Conservation (phyloP, 2,888 invertebrate genomes). For the Pheosia tremula region DNA sequence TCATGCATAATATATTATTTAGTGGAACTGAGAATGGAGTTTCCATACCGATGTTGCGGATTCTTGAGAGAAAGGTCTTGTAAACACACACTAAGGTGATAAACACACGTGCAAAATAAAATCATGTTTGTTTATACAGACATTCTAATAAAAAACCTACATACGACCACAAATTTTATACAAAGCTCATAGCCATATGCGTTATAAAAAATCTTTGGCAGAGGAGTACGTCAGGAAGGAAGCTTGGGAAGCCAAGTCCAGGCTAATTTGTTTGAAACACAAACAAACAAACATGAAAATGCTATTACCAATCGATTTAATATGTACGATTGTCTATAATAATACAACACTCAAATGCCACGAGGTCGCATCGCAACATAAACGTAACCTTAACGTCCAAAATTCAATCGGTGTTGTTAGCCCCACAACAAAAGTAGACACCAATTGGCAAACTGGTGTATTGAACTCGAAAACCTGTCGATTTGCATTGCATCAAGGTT, state of each 20-base stretch:
- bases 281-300: slow-evolving; percentile 21
- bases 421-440: slow-evolving; percentile 21
- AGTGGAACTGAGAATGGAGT: no score
- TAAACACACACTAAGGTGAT: no score
- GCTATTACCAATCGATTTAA: slow-evolving; percentile 32
- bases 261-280: background rate
- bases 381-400: slow-evolving; percentile 13
- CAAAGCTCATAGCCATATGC: no score
- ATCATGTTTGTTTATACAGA: no score
- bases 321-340: slow-evolving; percentile 35
- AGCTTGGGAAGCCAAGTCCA: no score
- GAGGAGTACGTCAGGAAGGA: no score
- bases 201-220: no score
- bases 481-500: slow-evolving; percentile 58
- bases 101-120: no score
- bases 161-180: no score
- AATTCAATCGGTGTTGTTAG: slow-evolving; percentile 34
- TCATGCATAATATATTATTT: slow-evolving; percentile 9
- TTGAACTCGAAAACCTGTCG: slow-evolving; percentile 39
- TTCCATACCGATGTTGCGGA: no score
- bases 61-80: no score
- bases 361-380: slow-evolving; percentile 33
- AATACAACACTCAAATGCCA: slow-evolving; percentile 33
- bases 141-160: no score
- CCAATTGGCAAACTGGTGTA: slow-evolving; percentile 41